phyloP scores from a whole-genome alignment of 2,113 vertebrate genomes.

The Hydropotes inermis region DNA sequence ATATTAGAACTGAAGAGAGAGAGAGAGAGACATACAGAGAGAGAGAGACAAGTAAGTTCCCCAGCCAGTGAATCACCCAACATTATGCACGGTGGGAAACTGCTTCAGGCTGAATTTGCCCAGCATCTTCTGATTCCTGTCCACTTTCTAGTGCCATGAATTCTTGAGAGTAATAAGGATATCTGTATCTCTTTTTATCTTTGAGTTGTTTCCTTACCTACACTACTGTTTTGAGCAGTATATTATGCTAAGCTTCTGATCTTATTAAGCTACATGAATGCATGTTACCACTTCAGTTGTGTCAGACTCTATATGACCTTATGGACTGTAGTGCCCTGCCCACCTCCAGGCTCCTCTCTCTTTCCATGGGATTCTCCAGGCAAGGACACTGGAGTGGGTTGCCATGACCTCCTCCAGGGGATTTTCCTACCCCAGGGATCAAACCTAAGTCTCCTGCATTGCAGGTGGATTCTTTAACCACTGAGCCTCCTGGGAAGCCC shows the following conservation, averaged over 20 bases:
- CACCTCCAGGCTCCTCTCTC: not conserved
- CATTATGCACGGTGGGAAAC: not conserved
- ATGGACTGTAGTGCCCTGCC: not conserved
- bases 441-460: not conserved
- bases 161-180: not conserved
- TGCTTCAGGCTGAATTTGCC: not conserved
- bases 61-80: not conserved
- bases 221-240: not conserved
- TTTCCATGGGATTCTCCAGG: not conserved
- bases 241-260: not conserved
- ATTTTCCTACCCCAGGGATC: not conserved
- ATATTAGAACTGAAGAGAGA: not conserved
- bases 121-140: not conserved
- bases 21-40: not conserved
- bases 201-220: not conserved
- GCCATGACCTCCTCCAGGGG: not conserved
- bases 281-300: not conserved
- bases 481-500: not conserved
- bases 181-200: not conserved
- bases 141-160: not conserved
- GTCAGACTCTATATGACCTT: not conserved
- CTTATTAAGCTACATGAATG: not conserved
- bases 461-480: not conserved
- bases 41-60: not conserved
- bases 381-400: not conserved